These are phyloP conservation scores for Gouania willdenowi DNA, from an alignment of 2,797 vertebrate genomes.

Conservation along the genomic window DNA sequence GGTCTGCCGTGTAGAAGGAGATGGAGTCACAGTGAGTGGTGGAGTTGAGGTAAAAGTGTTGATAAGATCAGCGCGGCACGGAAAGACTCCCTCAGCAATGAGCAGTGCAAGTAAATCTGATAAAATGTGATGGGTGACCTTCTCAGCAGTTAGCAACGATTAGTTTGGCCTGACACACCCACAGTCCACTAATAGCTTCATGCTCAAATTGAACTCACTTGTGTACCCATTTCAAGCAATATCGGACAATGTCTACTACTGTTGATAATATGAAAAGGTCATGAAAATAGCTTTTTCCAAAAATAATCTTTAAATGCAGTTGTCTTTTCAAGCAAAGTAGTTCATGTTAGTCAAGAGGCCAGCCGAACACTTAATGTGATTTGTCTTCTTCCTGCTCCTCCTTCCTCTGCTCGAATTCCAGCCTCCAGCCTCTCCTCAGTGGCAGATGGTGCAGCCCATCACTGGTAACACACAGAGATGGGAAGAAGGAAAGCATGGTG, in stretches of 20 bases:
- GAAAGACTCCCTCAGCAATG: constrained; percentile 10
- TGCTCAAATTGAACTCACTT: constrained; percentile 32
- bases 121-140: constrained; percentile 61
- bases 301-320: constrained; percentile 22
- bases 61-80: constrained; percentile 16
- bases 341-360: background rate
- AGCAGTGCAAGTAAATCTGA: constrained; percentile 38
- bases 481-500: constrained; percentile 33
- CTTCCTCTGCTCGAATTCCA: background rate
- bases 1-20: background rate
- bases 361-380: constrained; percentile 32
- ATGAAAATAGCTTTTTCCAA: constrained; percentile 2
- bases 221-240: constrained; percentile 34
- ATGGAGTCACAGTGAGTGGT: constrained; percentile 11
- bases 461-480: constrained; percentile 43
- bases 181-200: constrained; percentile 38
- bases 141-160: constrained; percentile 42
- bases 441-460: constrained; percentile 47
- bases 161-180: constrained; percentile 36
- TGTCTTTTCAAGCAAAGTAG: constrained; percentile 20
- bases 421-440: constrained; percentile 8
- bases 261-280: constrained; percentile 50
- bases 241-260: constrained; percentile 29
- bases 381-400: background rate
- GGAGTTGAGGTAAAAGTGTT: constrained; percentile 8